A percentile compares a stretch with the other conserved stretches of the same genome.
Conservation (phyloP, 2,113 vertebrate species). For the Albula glossodonta region DNA sequence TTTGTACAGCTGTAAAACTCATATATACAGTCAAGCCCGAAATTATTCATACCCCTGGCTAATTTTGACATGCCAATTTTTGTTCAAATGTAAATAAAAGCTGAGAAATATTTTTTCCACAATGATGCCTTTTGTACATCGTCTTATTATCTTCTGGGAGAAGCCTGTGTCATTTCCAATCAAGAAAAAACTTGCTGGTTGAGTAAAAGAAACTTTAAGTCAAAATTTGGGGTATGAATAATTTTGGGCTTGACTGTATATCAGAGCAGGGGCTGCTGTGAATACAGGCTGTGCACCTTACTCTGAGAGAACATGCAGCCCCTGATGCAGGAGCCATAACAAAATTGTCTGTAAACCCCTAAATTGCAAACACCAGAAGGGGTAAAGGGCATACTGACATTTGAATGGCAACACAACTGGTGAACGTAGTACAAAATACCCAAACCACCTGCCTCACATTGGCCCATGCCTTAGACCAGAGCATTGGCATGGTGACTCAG, state of each 20-base stretch:
- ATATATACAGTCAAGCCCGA: too few relatives aligned
- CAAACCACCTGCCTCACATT: slow-evolving; percentile 63
- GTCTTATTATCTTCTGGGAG: too few relatives aligned
- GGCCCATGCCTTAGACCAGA: slow-evolving; percentile 64
- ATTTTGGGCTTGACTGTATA: too few relatives aligned
- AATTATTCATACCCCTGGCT: too few relatives aligned
- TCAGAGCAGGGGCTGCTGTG: neutral
- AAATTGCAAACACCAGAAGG: neutral
- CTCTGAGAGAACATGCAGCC: neutral
- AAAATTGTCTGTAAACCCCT: neutral
- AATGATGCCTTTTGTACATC: too few relatives aligned
- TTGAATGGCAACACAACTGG: slow-evolving; percentile 71
- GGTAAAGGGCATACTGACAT: neutral
- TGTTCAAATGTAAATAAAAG: too few relatives aligned
- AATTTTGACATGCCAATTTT: too few relatives aligned
- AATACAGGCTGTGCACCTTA: neutral
- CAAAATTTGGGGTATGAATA: too few relatives aligned
- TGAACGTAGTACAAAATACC: slow-evolving; percentile 77
- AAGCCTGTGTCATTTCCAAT: too few relatives aligned
- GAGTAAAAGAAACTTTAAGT: too few relatives aligned
- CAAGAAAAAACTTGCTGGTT: too few relatives aligned
- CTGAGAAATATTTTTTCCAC: too few relatives aligned
- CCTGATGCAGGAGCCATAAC: neutral
- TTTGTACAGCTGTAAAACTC: neutral
- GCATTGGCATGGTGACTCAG: slow-evolving; percentile 37